Evolutionary conservation across 2,888 invertebrate genomes (phyloP).

Genomic region (Agonum fuliginosum): DNA sequence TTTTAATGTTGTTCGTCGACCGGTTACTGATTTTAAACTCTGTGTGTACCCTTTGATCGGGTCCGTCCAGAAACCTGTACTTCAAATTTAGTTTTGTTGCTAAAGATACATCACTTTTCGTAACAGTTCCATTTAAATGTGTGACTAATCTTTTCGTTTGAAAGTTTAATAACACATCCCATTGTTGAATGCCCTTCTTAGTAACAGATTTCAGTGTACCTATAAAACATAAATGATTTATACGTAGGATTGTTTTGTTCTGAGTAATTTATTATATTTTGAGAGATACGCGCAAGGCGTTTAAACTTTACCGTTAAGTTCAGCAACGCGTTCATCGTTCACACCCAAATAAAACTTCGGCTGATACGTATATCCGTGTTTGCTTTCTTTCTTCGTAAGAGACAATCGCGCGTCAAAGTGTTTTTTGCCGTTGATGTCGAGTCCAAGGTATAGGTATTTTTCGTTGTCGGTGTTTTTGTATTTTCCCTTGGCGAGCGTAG

Average conservation of each 20-base stretch:
- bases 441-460: slow-evolving; percentile 80
- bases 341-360: slow-evolving; percentile 84
- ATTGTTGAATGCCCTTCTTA: slow-evolving; percentile 84
- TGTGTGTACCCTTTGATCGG: slow-evolving; percentile 75
- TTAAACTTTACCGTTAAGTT: slow-evolving; percentile 76
- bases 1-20: slow-evolving; percentile 76
- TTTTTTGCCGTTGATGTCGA: slow-evolving; percentile 84
- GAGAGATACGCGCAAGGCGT: slow-evolving; percentile 5
- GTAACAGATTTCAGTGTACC: slow-evolving; percentile 78
- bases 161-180: slow-evolving; percentile 84
- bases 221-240: slow-evolving; percentile 64
- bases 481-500: slow-evolving; percentile 81
- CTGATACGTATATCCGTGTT: slow-evolving; percentile 81
- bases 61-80: slow-evolving; percentile 79
- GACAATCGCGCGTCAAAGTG: slow-evolving; percentile 81
- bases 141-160: slow-evolving; percentile 86
- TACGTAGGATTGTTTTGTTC: slow-evolving; percentile 12
- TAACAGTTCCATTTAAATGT: slow-evolving; percentile 83
- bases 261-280: not conserved
- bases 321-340: slow-evolving; percentile 83
- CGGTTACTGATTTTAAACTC: slow-evolving; percentile 75
- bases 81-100: slow-evolving; percentile 80
- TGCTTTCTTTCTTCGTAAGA: slow-evolving; percentile 76
- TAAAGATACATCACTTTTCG: slow-evolving; percentile 69
- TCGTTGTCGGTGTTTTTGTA: slow-evolving; percentile 83